Conservation (phyloP, 2,888 invertebrate genomes). For the Byasa hedistus region DNA sequence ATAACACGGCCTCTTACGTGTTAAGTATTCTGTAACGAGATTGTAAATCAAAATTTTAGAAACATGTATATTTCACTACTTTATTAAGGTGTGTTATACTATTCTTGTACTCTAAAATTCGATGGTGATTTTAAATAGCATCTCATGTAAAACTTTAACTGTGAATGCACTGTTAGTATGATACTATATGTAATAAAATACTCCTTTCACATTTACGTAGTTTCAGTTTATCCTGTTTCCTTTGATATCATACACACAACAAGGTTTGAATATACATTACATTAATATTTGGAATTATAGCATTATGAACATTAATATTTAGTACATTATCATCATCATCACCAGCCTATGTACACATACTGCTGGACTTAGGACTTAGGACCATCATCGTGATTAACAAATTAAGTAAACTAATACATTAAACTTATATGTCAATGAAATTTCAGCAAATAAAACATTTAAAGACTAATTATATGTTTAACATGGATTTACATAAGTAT, state of each 20-base stretch:
- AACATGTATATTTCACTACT: constrained; percentile 47
- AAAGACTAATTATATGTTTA: no score
- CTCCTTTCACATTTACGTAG: constrained; percentile 61
- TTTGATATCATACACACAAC: background rate
- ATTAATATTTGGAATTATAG: no score
- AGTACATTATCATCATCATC: no score
- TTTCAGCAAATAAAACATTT: no score
- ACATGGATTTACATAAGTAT: no score
- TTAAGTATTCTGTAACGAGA: constrained; percentile 20
- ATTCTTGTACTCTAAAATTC: constrained; percentile 48
- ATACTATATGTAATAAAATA: constrained; percentile 66
- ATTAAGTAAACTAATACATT: no score
- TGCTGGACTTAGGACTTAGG: no score
- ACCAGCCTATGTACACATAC: no score
- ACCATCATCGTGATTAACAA: no score
- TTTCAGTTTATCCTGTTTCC: background rate
- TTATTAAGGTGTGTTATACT: constrained; percentile 60
- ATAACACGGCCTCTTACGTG: constrained; percentile 64
- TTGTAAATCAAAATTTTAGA: constrained; percentile 15
- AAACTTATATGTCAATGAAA: no score
- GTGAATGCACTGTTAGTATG: constrained; percentile 75
- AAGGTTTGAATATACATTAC: no score
- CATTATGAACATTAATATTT: no score
- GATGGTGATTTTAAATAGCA: constrained; percentile 46
- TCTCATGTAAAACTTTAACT: constrained; percentile 61